Evolutionary conservation across 2,888 invertebrate genomes (phyloP), one percentile per base, ranked within the genome.

Genomic region (Ectemnius continuus): DNA sequence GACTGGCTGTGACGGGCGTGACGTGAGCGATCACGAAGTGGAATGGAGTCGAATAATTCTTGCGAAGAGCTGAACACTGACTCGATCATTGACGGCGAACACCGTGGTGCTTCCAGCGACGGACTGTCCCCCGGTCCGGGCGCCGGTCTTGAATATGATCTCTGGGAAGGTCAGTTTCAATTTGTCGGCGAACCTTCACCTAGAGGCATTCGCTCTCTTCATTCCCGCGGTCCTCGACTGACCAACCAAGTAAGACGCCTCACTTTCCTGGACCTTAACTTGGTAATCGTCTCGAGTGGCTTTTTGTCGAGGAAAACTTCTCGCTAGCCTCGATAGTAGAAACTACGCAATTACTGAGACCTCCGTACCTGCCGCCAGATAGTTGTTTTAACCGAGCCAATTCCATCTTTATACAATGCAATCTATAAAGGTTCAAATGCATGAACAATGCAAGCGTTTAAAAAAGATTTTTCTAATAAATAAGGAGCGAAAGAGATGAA

Each of bases 111-210:
- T 68, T 76, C 83, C 76, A 81, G 83, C 73, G 83, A 83, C 72
- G 83, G 83, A 66, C 75, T 61, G 56, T 76, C 81, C 20, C 76
- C 82, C 67, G 79, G 75, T 60, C 86, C 80, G 91, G 96, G 95
- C 91, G 87, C 94, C 85, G 96, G 95, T 88, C 92, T 96, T 91
- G 96, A 95, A 91, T 96, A 95, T 91, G 96, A 97, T 89, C 94
- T 96, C 94, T 97, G 96, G 96, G 96, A 96, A 90, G 96, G 96
- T 73, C 96, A 96, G 92, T 97, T 97, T 87, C 95, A 96, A 91
- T 96, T 96, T 91, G 93, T 96, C 84, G 96, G 96, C 58, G 80
- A 81, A 46, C 46, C 65, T 45, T 61, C 58, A 58, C 65, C 67
- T 47, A 71, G 71, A 48, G 71, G 67, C 60, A 78, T 68, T 74